phyloP scores from a whole-genome alignment of 2,888 invertebrate genomes.

The Amaurobius ferox region DNA sequence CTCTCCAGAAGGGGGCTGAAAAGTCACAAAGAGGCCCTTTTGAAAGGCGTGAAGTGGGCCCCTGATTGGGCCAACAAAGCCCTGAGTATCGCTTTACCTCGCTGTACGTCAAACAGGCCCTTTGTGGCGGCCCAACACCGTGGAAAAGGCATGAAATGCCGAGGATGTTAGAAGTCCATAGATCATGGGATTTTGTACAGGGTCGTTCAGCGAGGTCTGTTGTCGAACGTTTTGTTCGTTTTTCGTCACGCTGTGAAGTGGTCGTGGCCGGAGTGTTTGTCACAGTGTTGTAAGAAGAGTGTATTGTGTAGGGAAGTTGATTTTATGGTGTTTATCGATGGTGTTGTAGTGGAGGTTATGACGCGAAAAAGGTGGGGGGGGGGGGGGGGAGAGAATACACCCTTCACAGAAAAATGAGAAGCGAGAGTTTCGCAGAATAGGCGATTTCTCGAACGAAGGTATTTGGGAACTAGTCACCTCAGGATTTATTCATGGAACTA shows the following conservation, averaged over 20 bases:
- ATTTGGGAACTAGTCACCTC: no score
- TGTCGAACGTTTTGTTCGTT: conserved; percentile 13
- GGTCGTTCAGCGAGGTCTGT: no score
- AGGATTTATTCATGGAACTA: no score
- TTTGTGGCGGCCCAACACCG: conserved; percentile 40
- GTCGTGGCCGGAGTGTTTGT: neutral
- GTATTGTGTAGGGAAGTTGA: neutral
- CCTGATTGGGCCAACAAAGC: conserved; percentile 62
- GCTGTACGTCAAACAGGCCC: conserved; percentile 32
- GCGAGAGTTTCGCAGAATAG: no score
- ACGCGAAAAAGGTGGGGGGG: neutral
- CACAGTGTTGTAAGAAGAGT: neutral
- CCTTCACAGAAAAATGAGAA: neutral
- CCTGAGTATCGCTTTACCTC: conserved; percentile 59
- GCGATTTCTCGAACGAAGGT: no score
- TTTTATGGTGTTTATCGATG: conserved; percentile 6
- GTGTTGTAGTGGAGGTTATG: neutral
- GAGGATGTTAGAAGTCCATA: conserved; percentile 29
- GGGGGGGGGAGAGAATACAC: neutral
- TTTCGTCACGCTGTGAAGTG: conserved; percentile 5
- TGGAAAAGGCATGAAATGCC: conserved; percentile 64
- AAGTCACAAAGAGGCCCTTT: conserved; percentile 40
- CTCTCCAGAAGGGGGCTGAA: neutral
- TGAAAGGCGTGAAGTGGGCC: conserved; percentile 69
- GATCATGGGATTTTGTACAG: conserved; percentile 2